Base-by-base conservation (phyloP, 2,113 vertebrate species). In the Scophthalmus maximus region DNA sequence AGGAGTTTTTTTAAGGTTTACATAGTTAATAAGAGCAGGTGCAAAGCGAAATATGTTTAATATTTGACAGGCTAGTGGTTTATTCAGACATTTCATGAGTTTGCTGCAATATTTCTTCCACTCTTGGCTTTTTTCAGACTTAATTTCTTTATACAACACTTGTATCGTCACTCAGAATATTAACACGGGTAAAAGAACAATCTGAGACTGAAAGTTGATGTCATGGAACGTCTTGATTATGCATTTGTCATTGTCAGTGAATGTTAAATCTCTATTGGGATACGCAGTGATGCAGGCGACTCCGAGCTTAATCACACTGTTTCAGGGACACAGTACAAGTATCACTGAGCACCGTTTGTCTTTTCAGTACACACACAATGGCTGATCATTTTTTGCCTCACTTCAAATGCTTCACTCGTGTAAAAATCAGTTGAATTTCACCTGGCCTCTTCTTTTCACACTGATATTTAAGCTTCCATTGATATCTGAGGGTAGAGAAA, bases 391-490 rank as follows among this genome's bases (percentile, higher is more conserved):
- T 66, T 12, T 4, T 22, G 27, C 14, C 30, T 50, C 1, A 17
- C 47, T 56, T 58, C 15, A 26, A 26, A n/a, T n/a, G n/a, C n/a
- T n/a, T n/a, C n/a, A n/a, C n/a, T n/a, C n/a, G n/a, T n/a, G n/a
- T n/a, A n/a, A n/a, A n/a, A 63, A 15, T 8, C 20, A n/a, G 8
- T 14, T 25, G 40, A 34, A 42, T 66, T 30, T 42, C 29, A 70
- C 49, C 50, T 57, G 4, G 9, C 17, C 23, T 40, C 25, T 17
- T 71, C 50, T 49, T 29, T 36, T 66, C 44, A 25, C 56, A 12
- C 3, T 66, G 72, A 73, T 53, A 72, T 53, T 64, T 40, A 47
- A 49, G 32, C 30, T 12, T 53, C 29, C 15, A 5, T 25, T 22
- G 59, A 42, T 65, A n/a, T 62, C 50, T 62, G 20, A 15, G 57